A percentile compares a stretch with the other conserved stretches of the same genome.
Evolutionary conservation across 2,888 invertebrate species (phyloP).

Genomic region (Endomychus coccineus): DNA sequence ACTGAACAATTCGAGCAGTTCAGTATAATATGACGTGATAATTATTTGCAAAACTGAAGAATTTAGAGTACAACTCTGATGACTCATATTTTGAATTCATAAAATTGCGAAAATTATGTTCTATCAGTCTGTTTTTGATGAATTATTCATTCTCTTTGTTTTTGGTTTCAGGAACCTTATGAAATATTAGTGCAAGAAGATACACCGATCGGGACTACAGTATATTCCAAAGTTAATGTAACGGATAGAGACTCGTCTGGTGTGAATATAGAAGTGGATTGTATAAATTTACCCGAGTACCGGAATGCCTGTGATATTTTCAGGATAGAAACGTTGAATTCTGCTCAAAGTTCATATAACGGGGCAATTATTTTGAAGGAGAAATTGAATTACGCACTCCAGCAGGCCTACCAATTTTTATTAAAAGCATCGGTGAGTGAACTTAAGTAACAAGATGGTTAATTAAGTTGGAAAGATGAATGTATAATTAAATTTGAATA

Average conservation of each 20-base stretch:
- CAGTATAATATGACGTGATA: no score
- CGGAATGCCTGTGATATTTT: conserved; percentile 66
- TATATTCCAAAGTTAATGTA: conserved; percentile 65
- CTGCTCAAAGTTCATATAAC: conserved; percentile 60
- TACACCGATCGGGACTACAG: conserved; percentile 60
- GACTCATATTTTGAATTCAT: no score
- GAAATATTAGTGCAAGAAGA: conserved; percentile 74
- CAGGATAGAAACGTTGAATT: conserved; percentile 54
- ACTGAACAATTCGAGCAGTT: no score
- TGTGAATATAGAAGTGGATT: conserved; percentile 69
- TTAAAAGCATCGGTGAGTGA: conserved; percentile 70
- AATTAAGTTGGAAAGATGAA: no score
- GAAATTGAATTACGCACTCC: conserved; percentile 68
- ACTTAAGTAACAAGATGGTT: no score
- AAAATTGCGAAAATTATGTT: no score
- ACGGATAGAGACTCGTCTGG: conserved; percentile 77
- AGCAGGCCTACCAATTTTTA: conserved; percentile 69
- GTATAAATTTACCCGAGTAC: conserved; percentile 53
- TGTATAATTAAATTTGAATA: no score
- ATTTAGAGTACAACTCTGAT: no score
- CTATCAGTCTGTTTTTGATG: no score
- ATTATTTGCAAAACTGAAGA: no score
- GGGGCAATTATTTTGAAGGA: conserved; percentile 66
- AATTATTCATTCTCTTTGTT: no score
- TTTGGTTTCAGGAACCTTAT: conserved; percentile 62